Base-by-base conservation (phyloP, 1,140 invertebrate species). In the Lerema accius region DNA sequence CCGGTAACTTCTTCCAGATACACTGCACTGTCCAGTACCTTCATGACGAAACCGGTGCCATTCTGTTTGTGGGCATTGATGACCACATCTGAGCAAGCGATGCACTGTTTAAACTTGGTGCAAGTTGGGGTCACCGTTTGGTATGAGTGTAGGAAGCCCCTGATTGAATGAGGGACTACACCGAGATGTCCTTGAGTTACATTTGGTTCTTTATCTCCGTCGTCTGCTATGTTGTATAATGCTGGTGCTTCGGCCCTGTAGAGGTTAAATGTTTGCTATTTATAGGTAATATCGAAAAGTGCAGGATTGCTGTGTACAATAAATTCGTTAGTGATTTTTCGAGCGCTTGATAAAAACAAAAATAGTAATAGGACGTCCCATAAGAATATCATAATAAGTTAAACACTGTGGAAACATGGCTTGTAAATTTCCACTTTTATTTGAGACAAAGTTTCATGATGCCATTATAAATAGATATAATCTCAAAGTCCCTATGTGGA, bases 1-100 rank as follows among this genome's bases (percentile, higher is more conserved):
- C 97, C 97, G 3, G 97, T 97, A 0, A 99, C 78, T 72, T 96
- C 94, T 91, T 99, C 98, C 46, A 99, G 92, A 90, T 96, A 96
- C 67, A 94, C 94, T 1, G 96, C 94, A 73, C 95, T 94, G 79
- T 98, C 95, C 73, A 98, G 98, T 0, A 96, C 97, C 71, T 96
- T 94, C 4, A 97, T 72, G 11, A 99, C 83, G 84, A 99, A 99
- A 0, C 94, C 93, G 59, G 95, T 94, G 0, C 95, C 95, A 1
- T 95, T 91, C 16, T 87, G 81, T 72, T 86, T 89, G 83, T 96
- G 98, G 32, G 93, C 92, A 10, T 94, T 77, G 14, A 97, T 76
- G 15, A 98, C 92, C 0, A 88, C 76, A 16, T 90, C 76, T 0
- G 97, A 98, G 80, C 98, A 99, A 0, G 98, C 98, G 43, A 98